phyloP scores from a whole-genome alignment of 2,113 vertebrate species.

The Thryonomys swinderianus region DNA sequence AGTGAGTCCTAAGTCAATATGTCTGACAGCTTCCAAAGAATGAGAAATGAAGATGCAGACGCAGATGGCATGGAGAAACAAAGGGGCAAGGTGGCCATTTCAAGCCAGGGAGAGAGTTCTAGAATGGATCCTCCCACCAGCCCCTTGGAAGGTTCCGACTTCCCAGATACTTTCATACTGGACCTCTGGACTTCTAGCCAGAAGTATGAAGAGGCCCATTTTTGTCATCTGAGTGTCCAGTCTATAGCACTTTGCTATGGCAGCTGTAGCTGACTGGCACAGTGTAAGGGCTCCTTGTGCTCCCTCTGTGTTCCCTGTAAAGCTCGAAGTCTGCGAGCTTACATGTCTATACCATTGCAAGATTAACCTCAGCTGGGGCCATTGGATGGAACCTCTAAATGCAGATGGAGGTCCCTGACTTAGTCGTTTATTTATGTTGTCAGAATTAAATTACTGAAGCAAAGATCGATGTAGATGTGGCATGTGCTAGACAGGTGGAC shows the following conservation, averaged over 20 bases:
- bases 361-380: not conserved
- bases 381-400: not conserved
- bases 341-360: not conserved
- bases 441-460: not conserved
- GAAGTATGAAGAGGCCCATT: not conserved
- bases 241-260: not conserved
- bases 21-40: not conserved
- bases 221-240: not conserved
- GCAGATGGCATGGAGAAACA: not conserved
- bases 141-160: not conserved
- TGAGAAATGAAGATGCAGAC: not conserved
- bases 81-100: not conserved
- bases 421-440: constrained; percentile 33
- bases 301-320: not conserved
- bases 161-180: not conserved
- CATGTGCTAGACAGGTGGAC: not conserved
- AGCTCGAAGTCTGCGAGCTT: not conserved
- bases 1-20: not conserved
- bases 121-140: not conserved
- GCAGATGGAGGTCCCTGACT: not conserved
- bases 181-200: not conserved
- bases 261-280: not conserved
- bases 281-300: not conserved
- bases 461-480: not conserved
- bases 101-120: not conserved